These are phyloP conservation scores for Chymomyza fuscimana DNA, from an alignment of 2,888 invertebrate species.

Conservation along the genomic window DNA sequence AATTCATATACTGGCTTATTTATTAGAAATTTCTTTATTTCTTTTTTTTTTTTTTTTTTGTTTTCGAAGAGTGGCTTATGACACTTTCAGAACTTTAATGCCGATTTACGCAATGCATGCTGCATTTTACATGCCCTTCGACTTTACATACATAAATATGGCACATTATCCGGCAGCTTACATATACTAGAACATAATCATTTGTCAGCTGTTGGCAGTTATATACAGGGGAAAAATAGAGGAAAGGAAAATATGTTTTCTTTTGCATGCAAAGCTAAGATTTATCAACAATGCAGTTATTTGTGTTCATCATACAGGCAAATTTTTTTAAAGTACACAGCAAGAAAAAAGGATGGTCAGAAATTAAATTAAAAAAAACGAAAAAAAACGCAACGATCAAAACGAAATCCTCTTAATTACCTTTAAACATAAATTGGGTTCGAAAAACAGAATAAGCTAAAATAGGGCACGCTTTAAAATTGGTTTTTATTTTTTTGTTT, in stretches of 20 bases:
- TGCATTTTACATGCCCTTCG: slow-evolving; percentile 33
- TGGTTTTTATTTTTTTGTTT: too few relatives aligned
- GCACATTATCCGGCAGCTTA: slow-evolving; percentile 51
- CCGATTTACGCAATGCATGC: slow-evolving; percentile 47
- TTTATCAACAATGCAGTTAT: slow-evolving; percentile 31
- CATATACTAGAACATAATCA: slow-evolving; percentile 57
- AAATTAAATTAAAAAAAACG: too few relatives aligned
- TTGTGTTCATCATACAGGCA: slow-evolving; percentile 37
- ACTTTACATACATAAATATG: slow-evolving; percentile 44
- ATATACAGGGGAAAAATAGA: not conserved
- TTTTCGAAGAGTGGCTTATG: not conserved
- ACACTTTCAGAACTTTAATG: slow-evolving; percentile 32
- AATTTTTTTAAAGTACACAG: slow-evolving; percentile 20
- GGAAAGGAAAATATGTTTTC: slow-evolving; percentile 3
- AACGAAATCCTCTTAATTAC: too few relatives aligned
- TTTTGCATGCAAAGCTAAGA: slow-evolving; percentile 6
- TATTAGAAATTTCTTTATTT: slow-evolving; percentile 3
- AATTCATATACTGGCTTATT: slow-evolving; percentile 12
- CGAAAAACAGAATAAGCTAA: too few relatives aligned
- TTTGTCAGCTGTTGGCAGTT: slow-evolving; percentile 43
- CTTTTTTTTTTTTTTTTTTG: not conserved
- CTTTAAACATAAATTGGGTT: too few relatives aligned
- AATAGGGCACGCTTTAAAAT: too few relatives aligned
- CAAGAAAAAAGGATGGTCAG: not conserved
- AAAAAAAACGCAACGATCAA: too few relatives aligned